These are phyloP conservation scores for Euplagia quadripunctaria DNA, from an alignment of 2,888 invertebrate species.

Conservation along the genomic window DNA sequence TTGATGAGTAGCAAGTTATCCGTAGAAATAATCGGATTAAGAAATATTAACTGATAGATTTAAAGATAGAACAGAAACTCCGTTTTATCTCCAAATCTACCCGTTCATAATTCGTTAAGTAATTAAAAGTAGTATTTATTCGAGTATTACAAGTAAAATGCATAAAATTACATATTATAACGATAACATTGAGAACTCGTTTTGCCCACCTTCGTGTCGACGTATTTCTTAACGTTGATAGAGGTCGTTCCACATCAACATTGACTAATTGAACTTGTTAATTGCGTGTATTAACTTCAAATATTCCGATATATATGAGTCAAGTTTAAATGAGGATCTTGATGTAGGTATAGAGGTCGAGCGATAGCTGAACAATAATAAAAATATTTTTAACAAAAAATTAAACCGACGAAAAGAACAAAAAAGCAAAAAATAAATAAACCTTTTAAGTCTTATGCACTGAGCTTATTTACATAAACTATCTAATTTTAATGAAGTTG, in stretches of 20 bases:
- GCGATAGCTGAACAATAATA: neutral
- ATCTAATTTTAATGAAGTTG: too few relatives aligned
- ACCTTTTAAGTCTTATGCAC: too few relatives aligned
- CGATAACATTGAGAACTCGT: constrained; percentile 16
- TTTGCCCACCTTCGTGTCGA: neutral
- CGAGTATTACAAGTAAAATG: neutral
- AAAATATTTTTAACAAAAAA: too few relatives aligned
- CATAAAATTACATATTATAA: constrained; percentile 1
- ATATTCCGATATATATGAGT: neutral
- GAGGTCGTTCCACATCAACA: constrained; percentile 1
- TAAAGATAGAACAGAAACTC: neutral
- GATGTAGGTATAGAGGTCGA: neutral
- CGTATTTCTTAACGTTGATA: neutral
- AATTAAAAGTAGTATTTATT: neutral
- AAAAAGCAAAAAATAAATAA: too few relatives aligned
- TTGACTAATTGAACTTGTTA: neutral
- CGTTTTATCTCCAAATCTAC: neutral
- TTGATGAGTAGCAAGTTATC: too few relatives aligned
- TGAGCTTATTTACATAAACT: too few relatives aligned
- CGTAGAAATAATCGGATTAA: too few relatives aligned
- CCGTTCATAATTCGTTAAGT: neutral
- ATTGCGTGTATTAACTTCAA: neutral
- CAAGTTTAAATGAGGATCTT: neutral
- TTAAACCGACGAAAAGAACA: too few relatives aligned
- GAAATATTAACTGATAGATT: neutral